These are phyloP conservation scores for Xerus inauris DNA, from an alignment of 2,113 vertebrate genomes.

Conservation along the genomic window DNA sequence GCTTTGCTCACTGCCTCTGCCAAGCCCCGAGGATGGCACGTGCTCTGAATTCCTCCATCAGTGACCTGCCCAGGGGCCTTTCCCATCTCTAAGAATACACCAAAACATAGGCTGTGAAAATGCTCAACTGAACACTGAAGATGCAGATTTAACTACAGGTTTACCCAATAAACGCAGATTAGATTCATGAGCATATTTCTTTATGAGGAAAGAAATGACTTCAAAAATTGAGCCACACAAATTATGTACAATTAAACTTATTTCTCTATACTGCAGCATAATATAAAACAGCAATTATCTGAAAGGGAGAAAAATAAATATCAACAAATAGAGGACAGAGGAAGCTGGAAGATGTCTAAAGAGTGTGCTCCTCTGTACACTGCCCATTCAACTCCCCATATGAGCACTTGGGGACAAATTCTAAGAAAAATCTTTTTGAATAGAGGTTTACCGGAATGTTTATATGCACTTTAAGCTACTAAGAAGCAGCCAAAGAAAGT, in stretches of 20 bases:
- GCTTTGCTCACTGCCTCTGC: neutral
- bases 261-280: neutral
- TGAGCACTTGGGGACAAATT: neutral
- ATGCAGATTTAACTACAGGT: neutral
- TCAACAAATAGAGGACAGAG: neutral
- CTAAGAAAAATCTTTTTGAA: neutral
- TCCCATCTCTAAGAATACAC: neutral
- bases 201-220: neutral
- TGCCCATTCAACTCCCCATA: neutral
- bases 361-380: neutral
- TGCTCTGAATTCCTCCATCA: neutral
- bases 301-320: neutral
- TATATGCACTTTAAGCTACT: neutral
- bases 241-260: neutral
- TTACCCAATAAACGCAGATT: neutral
- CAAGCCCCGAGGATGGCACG: accelerated
- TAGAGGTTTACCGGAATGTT: neutral
- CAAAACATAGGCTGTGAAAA: neutral
- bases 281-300: neutral
- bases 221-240: neutral
- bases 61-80: neutral
- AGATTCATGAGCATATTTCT: neutral
- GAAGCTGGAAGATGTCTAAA: neutral
- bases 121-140: neutral
- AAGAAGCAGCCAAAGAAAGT: neutral